These are phyloP conservation scores for Oreochromis niloticus DNA, from an alignment of 2,113 vertebrate genomes.

Conservation along the genomic window DNA sequence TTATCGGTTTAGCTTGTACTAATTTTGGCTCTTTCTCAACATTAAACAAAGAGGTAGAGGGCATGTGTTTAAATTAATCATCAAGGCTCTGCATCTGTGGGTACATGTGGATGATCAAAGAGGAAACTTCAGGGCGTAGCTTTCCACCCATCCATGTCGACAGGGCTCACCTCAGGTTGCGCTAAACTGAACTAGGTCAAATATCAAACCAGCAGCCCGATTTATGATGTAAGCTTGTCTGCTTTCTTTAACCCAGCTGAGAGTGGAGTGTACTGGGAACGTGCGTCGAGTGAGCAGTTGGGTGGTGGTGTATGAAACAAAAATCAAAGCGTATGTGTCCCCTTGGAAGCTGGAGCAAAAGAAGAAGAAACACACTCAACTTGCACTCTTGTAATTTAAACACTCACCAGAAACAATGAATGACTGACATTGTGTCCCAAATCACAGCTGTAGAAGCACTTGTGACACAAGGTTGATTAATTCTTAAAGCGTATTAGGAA, in stretches of 20 bases:
- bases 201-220: slow-evolving; percentile 19
- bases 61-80: slow-evolving; percentile 5
- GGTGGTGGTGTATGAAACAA: background rate
- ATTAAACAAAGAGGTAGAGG: background rate
- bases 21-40: background rate
- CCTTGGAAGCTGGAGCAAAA: background rate
- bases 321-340: background rate
- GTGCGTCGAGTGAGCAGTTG: background rate
- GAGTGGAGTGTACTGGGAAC: background rate
- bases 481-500: background rate
- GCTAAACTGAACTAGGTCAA: slow-evolving; percentile 18
- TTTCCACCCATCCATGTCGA: background rate
- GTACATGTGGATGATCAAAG: slow-evolving; percentile 3
- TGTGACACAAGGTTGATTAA: background rate
- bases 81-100: background rate
- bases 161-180: slow-evolving; percentile 10
- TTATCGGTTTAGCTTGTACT: background rate
- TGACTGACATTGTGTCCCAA: background rate
- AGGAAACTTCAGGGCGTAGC: background rate
- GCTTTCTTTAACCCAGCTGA: background rate
- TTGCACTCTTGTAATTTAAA: background rate
- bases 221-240: background rate
- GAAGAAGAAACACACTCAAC: background rate
- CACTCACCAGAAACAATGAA: background rate
- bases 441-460: background rate